A percentile compares a stretch with the other conserved stretches of the same genome.
phyloP scores from a whole-genome alignment of 1,140 invertebrate genomes.

The Drosophila willistoni region DNA sequence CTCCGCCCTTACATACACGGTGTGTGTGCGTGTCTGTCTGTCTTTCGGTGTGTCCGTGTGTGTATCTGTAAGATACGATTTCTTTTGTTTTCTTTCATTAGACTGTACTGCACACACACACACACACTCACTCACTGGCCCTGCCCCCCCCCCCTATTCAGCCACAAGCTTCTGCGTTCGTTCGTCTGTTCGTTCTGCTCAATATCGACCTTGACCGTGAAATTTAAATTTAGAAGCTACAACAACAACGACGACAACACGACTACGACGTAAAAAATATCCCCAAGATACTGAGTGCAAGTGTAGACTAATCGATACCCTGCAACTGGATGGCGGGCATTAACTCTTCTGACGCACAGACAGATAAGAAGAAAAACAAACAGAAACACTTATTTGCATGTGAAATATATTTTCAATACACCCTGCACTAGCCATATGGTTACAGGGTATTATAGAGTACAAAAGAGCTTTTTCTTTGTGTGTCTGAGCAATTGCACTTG shows the following conservation, averaged over 20 bases:
- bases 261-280: constrained; percentile 72
- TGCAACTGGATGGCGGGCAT: not conserved
- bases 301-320: not conserved
- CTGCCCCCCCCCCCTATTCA: too few species aligned
- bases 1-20: not conserved
- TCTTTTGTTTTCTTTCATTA: constrained; percentile 49
- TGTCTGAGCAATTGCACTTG: constrained; percentile 19
- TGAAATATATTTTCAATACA: too few species aligned
- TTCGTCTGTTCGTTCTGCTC: constrained; percentile 31
- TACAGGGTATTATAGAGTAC: constrained; percentile 28
- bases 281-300: not conserved
- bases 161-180: not conserved
- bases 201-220: constrained; percentile 76
- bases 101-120: constrained; percentile 51
- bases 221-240: constrained; percentile 76
- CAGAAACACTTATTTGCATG: too few species aligned
- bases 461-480: constrained; percentile 45
- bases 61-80: constrained; percentile 52
- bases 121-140: not conserved
- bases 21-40: not conserved
- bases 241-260: constrained; percentile 25
- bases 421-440: too few species aligned
- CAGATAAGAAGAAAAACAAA: too few species aligned
- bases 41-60: not conserved
- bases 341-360: too few species aligned